phyloP scores from a whole-genome alignment of 2,113 vertebrate species.

The Sinocyclocheilus anophthalmus region DNA sequence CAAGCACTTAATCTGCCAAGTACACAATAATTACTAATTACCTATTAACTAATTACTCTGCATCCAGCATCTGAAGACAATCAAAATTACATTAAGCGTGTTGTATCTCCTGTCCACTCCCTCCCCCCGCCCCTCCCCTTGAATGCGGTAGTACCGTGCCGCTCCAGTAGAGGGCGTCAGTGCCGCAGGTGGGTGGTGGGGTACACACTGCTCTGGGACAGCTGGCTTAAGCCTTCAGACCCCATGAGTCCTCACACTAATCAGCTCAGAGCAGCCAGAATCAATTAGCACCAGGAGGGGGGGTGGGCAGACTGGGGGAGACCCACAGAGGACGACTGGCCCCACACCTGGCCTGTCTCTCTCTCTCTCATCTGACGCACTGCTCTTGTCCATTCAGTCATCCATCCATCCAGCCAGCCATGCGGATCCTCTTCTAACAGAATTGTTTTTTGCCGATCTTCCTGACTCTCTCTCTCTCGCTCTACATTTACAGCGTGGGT shows the following conservation, averaged over 20 bases:
- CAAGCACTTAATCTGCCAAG: conserved; percentile 42
- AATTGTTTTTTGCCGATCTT: background rate
- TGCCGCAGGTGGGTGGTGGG: conserved; percentile 49
- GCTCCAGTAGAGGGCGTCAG: conserved; percentile 48
- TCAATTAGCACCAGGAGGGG: conserved; percentile 68
- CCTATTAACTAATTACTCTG: conserved; percentile 41
- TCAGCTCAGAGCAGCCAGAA: conserved; percentile 66
- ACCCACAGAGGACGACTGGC: conserved; percentile 56
- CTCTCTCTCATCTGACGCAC: conserved; percentile 32
- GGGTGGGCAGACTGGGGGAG: conserved; percentile 43
- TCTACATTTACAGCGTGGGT: conserved; percentile 59
- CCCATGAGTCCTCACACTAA: conserved; percentile 66
- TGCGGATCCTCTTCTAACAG: background rate
- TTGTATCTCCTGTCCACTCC: conserved; percentile 29
- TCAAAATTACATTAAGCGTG: conserved; percentile 52
- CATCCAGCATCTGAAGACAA: conserved; percentile 46
- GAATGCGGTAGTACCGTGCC: conserved; percentile 12
- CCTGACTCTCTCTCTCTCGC: conserved; percentile 23
- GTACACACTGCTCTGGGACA: conserved; percentile 59
- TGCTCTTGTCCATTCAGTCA: conserved; percentile 30
- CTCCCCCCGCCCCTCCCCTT: conserved; percentile 19
- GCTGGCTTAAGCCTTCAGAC: conserved; percentile 60
- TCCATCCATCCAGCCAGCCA: conserved; percentile 24
- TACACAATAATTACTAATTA: conserved; percentile 45
- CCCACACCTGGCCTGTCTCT: conserved; percentile 57